A percentile compares a stretch with the other conserved stretches of the same genome.
These are phyloP conservation scores for Dicerorhinus sumatrensis DNA, from an alignment of 2,113 vertebrate genomes.

Conservation along the genomic window DNA sequence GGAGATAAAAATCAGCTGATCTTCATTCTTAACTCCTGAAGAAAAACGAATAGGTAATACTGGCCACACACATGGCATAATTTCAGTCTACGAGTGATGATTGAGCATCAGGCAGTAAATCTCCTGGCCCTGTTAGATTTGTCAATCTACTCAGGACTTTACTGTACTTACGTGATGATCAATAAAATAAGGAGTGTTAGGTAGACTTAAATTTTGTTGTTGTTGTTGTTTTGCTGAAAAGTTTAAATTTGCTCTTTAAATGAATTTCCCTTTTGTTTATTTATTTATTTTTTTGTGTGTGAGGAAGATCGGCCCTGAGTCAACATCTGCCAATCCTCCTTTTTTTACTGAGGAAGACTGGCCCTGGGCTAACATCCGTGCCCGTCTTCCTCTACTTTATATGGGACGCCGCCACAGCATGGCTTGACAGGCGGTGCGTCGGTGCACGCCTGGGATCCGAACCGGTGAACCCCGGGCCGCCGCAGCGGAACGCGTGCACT, in stretches of 20 bases:
- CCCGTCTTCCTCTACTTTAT: no score
- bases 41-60: not conserved
- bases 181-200: not conserved
- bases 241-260: not conserved
- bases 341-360: no score
- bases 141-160: not conserved
- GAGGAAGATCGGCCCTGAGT: no score
- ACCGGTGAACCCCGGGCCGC: no score
- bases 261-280: not conserved
- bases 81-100: not conserved
- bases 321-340: no score
- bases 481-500: no score
- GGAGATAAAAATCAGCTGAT: constrained; percentile 7
- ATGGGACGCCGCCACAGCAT: no score
- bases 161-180: not conserved
- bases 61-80: not conserved
- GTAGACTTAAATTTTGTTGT: not conserved
- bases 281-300: no score
- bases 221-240: not conserved
- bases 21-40: not conserved
- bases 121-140: not conserved
- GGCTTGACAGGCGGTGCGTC: no score
- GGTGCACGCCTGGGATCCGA: no score
- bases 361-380: no score
- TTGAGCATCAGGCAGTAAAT: not conserved